Percentiles rank a stretch among this genome's conserved stretches.
Evolutionary conservation across 2,797 vertebrate genomes (phyloP).

Genomic region (Microcaecilia unicolor): DNA sequence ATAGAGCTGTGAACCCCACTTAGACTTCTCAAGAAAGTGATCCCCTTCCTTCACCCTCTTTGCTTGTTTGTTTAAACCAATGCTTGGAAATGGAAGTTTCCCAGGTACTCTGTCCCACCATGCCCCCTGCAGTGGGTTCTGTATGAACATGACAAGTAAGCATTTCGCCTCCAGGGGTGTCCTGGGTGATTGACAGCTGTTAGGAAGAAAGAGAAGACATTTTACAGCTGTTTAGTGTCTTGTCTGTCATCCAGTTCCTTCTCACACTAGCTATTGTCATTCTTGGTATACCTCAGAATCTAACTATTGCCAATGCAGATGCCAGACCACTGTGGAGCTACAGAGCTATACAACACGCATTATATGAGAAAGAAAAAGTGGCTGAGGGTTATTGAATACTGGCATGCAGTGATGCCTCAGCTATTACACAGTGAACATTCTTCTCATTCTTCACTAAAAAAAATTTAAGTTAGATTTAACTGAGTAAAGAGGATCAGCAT

Average conservation of each 20-base stretch:
- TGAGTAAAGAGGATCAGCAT: too few relatives aligned
- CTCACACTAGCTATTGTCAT: slow-evolving; percentile 46
- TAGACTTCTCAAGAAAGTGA: slow-evolving; percentile 5
- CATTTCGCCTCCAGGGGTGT: slow-evolving; percentile 46
- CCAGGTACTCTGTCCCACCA: slow-evolving; percentile 43
- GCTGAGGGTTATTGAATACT: slow-evolving; percentile 21
- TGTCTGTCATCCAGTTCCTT: slow-evolving; percentile 48
- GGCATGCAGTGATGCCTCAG: slow-evolving; percentile 23
- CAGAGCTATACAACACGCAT: slow-evolving; percentile 21
- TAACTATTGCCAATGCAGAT: slow-evolving; percentile 38
- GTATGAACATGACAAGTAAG: slow-evolving; percentile 37
- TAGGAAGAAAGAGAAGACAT: slow-evolving; percentile 66
- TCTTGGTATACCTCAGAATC: slow-evolving; percentile 33
- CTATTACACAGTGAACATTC: slow-evolving; percentile 18
- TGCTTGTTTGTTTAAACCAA: slow-evolving; percentile 25
- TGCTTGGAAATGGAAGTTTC: slow-evolving; percentile 20
- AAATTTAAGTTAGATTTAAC: too few relatives aligned
- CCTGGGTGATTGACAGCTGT: slow-evolving; percentile 83
- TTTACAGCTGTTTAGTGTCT: slow-evolving; percentile 79
- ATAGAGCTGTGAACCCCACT: slow-evolving; percentile 12
- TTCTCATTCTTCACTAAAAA: slow-evolving; percentile 30
- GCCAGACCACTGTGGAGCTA: slow-evolving; percentile 38
- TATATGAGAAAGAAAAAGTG: slow-evolving; percentile 29
- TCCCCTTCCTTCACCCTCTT: background rate
- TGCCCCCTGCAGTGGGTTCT: slow-evolving; percentile 38